Evolutionary conservation across 1,140 invertebrate genomes (phyloP).

Genomic region (Drosophila suzukii): DNA sequence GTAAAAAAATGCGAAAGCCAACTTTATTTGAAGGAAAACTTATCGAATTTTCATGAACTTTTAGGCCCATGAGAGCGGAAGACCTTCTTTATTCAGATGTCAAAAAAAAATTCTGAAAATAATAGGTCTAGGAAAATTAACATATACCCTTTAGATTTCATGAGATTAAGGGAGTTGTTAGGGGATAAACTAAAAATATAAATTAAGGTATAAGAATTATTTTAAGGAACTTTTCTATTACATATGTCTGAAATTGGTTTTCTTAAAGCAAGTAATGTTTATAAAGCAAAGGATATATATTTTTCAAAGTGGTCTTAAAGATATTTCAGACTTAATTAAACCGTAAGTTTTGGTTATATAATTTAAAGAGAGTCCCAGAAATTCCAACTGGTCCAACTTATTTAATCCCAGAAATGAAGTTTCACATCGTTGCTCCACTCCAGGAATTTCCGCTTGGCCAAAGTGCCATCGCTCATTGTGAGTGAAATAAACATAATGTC

Average conservation of each 20-base stretch:
- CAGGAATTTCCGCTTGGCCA: constrained; percentile 32
- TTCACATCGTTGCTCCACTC: constrained; percentile 14
- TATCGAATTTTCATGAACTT: constrained; percentile 78
- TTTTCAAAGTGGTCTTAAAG: no score
- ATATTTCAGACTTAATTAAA: no score
- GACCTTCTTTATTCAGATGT: constrained; percentile 4
- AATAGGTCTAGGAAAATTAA: not conserved
- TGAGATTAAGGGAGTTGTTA: not conserved
- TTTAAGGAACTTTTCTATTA: no score
- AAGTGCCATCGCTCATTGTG: constrained; percentile 50
- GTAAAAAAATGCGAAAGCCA: constrained; percentile 30
- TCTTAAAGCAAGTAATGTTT: no score
- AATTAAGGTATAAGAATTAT: no score
- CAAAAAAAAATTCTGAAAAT: constrained; percentile 16
- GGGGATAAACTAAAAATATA: not conserved
- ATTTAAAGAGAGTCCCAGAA: constrained; percentile 4
- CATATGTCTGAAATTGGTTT: no score
- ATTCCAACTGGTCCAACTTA: constrained; percentile 15
- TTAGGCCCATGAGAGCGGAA: constrained; percentile 10
- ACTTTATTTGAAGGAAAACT: constrained; percentile 64
- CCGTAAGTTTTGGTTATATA: no score
- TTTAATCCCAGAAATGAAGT: constrained; percentile 28
- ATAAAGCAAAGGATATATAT: no score
- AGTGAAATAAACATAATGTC: constrained; percentile 44
- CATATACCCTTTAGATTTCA: constrained; percentile 3